Conservation (phyloP, 2,888 invertebrate genomes). For the Melinaea marsaeus region DNA sequence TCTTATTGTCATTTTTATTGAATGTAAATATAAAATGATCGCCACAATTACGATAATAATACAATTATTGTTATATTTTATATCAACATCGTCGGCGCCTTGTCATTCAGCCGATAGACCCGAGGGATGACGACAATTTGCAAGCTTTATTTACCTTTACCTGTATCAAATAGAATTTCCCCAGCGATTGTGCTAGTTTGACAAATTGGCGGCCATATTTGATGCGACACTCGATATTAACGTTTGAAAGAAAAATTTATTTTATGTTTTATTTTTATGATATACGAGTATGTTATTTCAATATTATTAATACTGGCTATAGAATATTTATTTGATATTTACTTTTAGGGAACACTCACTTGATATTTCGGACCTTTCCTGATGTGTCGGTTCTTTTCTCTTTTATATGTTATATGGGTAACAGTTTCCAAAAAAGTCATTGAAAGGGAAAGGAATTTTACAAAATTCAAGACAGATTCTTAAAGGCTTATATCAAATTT, state of each 20-base stretch:
- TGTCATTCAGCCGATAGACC: slow-evolving; percentile 8
- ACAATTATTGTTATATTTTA: not conserved
- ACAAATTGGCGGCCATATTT: slow-evolving; percentile 8
- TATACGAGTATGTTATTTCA: not conserved
- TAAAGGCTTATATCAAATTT: too few species aligned
- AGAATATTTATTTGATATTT: too few species aligned
- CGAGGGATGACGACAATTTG: slow-evolving; percentile 11
- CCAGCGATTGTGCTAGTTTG: slow-evolving; percentile 15
- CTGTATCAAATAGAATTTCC: slow-evolving; percentile 17
- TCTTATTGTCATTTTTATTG: too few species aligned
- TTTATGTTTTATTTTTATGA: not conserved
- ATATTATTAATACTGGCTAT: not conserved
- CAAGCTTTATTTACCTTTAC: slow-evolving; percentile 15
- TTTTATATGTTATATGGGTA: too few species aligned
- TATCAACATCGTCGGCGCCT: not conserved
- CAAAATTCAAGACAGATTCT: too few species aligned
- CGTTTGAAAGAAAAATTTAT: not conserved
- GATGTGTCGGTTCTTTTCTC: too few species aligned
- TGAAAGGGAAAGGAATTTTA: too few species aligned
- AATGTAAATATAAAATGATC: too few species aligned
- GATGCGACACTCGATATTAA: slow-evolving; percentile 1
- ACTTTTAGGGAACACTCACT: too few species aligned
- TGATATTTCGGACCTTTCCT: too few species aligned
- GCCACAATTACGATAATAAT: too few species aligned
- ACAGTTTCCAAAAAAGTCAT: too few species aligned